Percentiles rank a stretch among this genome's conserved stretches.
Conservation (phyloP, 2,797 vertebrate genomes). For the Rhabdophis nuchalis region DNA sequence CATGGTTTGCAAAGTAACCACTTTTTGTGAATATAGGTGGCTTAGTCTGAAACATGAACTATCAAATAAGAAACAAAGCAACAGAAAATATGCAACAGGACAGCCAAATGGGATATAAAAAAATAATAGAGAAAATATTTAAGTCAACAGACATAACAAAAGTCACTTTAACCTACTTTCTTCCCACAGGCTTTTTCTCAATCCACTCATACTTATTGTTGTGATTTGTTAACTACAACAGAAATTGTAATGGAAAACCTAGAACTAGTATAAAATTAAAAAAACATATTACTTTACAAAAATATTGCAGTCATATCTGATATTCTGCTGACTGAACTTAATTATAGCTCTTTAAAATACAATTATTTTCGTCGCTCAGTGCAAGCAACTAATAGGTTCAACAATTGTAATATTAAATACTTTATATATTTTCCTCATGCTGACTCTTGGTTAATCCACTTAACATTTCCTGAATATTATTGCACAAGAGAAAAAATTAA, state of each 20-base stretch:
- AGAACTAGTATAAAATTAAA: background rate
- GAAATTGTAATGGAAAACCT: background rate
- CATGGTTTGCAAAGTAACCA: background rate
- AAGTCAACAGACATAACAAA: background rate
- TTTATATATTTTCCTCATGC: background rate
- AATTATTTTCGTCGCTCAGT: background rate
- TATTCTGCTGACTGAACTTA: background rate
- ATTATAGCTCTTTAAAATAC: background rate
- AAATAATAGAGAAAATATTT: background rate
- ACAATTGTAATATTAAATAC: background rate
- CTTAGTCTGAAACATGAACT: background rate
- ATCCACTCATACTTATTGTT: background rate
- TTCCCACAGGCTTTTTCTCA: background rate
- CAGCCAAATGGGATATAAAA: background rate
- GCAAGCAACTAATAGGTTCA: background rate
- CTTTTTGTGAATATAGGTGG: background rate
- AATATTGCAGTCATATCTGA: background rate
- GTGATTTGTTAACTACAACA: background rate
- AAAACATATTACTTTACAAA: background rate
- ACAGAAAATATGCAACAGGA: background rate
- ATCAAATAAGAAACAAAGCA: background rate
- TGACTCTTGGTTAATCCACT: background rate
- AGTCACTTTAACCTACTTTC: background rate
- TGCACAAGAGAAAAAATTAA: background rate
- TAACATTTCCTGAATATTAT: background rate